Base-by-base conservation (phyloP, 2,888 invertebrate species). In the Dastarcus helophoroides region DNA sequence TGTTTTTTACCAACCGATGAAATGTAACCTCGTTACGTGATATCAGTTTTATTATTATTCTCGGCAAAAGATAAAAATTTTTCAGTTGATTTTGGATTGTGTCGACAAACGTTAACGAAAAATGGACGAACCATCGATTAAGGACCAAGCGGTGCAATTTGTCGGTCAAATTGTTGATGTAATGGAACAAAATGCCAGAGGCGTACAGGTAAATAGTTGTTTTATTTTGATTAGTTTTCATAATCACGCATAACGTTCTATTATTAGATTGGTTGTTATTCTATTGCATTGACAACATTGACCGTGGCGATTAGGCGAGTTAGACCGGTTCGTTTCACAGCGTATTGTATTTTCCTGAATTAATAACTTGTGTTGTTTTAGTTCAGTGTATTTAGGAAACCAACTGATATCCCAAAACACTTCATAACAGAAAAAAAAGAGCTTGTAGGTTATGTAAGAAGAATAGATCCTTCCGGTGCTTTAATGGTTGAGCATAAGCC, bases 251-350 rank as follows among this genome's bases (percentile, higher is more conserved):
- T 21, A 13, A 9, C 21, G 13, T 21, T 14, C 9, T 11, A 16
- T 9, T 33, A 28, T 17, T 43, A 69, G 65, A 53, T 67, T 37
- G 53, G 66, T n/a, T 63, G 67, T 25, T 71, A 71, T 51, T 67
- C 69, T 3, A 52, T 70, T 16, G 67, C 69, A 21, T 47, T 67
- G 19, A 42, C 63, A 27, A 65, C 68, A 21, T 50, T 71, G 12
- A 50, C 63, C 4, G 46, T 63, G 26, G 68, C 70, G 5, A 37
- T 70, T 28, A 55, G 67, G 37, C 64, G 60, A 56, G 66, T 69
- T 19, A 56, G 66, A 49, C 70, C 71, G 14, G 70, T 70, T 59
- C 58, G 65, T 62, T 36, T 30, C 28, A 21, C 9, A 16, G 15
- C 9, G 13, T 6, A 9, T 8, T 23, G 7, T 23, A 8, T 23